A percentile compares a stretch with the other conserved stretches of the same genome.
Conservation (phyloP, 2,888 invertebrate species). For the Tineola bisselliella region DNA sequence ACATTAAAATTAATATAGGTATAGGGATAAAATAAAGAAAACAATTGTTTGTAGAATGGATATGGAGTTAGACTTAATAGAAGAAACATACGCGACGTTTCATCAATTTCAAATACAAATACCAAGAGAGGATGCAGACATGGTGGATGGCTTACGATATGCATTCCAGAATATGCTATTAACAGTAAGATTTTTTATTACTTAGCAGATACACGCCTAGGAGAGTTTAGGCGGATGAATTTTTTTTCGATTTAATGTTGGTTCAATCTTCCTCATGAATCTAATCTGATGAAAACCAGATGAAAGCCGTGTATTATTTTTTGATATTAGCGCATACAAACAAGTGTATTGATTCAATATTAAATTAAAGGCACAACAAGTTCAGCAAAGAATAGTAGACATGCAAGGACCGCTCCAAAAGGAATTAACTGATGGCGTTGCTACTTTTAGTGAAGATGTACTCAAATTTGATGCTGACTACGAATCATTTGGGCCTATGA, state of each 20-base stretch:
- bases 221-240: too few relatives aligned
- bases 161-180: slow-evolving; percentile 80
- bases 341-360: neutral
- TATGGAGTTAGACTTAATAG: slow-evolving; percentile 77
- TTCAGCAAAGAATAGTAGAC: slow-evolving; percentile 75
- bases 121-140: slow-evolving; percentile 80
- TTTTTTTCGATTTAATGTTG: too few relatives aligned
- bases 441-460: slow-evolving; percentile 72
- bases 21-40: too few relatives aligned
- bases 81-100: slow-evolving; percentile 82
- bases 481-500: slow-evolving; percentile 84
- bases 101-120: slow-evolving; percentile 72
- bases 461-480: slow-evolving; percentile 76
- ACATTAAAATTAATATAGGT: too few relatives aligned
- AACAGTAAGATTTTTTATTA: slow-evolving; percentile 63
- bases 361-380: slow-evolving; percentile 65
- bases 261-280: too few relatives aligned
- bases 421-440: slow-evolving; percentile 77
- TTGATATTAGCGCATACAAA: neutral
- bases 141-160: slow-evolving; percentile 80
- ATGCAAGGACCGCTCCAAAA: slow-evolving; percentile 79
- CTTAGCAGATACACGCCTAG: too few relatives aligned
- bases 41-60: slow-evolving; percentile 65
- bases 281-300: neutral
- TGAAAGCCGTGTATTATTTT: neutral